Percentiles rank a stretch among this genome's conserved stretches.
Evolutionary conservation across 2,113 vertebrate species (phyloP).

Genomic region (Anseranas semipalmata): DNA sequence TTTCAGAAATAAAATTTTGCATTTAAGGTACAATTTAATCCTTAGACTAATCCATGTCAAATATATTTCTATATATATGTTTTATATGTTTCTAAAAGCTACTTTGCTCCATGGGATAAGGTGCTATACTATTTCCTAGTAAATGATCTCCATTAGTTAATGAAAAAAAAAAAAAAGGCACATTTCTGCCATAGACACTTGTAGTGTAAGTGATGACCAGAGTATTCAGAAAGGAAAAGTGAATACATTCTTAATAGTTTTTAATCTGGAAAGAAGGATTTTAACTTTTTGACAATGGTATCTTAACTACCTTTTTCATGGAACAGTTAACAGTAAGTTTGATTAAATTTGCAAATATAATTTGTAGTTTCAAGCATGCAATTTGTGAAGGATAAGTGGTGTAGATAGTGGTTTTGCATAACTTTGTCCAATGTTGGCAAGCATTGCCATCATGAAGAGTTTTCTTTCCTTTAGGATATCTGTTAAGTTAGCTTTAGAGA

Average conservation of each 20-base stretch:
- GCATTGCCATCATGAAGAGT: background rate
- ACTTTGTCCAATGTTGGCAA: background rate
- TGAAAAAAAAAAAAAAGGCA: background rate
- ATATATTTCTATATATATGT: rapidly evolving
- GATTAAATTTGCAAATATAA: background rate
- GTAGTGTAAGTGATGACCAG: background rate
- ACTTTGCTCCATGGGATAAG: background rate
- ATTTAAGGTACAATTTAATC: background rate
- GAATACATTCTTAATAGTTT: background rate
- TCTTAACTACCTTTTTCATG: background rate
- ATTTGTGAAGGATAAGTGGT: background rate
- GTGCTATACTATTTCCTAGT: background rate
- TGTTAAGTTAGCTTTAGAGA: background rate
- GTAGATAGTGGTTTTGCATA: background rate
- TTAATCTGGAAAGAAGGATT: background rate
- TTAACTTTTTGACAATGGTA: background rate
- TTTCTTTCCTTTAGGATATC: background rate
- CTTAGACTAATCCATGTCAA: background rate
- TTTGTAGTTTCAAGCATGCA: background rate
- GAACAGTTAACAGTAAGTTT: background rate
- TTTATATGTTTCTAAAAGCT: background rate
- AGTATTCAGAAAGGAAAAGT: background rate
- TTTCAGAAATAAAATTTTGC: background rate
- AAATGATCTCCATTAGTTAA: background rate
- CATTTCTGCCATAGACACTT: background rate